Percentiles rank a stretch among this genome's conserved stretches.
Conservation (phyloP, 2,888 invertebrate species). For the Neoascia interrupta region DNA sequence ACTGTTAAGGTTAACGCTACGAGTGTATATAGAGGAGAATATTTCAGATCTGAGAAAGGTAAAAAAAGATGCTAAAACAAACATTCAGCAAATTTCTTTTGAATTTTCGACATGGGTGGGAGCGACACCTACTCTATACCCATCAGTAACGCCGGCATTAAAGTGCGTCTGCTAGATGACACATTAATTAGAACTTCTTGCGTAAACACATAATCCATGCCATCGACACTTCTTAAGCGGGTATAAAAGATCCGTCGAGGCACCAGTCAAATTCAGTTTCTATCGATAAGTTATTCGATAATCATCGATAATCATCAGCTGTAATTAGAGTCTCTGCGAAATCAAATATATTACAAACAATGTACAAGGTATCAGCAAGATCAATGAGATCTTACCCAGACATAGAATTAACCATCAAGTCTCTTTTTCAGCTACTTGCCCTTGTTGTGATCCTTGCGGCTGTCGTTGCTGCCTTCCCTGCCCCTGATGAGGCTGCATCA, state of each 20-base stretch:
- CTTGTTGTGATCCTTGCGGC: slow-evolving; percentile 37
- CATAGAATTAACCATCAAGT: not conserved
- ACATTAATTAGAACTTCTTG: too few relatives aligned
- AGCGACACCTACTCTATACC: too few relatives aligned
- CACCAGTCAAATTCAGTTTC: slow-evolving; percentile 41
- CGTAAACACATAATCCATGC: too few relatives aligned
- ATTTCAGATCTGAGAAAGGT: too few relatives aligned
- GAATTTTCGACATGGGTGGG: too few relatives aligned
- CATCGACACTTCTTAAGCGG: too few relatives aligned
- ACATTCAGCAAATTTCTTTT: too few relatives aligned
- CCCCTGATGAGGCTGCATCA: slow-evolving; percentile 9
- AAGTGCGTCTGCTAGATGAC: too few relatives aligned
- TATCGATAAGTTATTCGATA: slow-evolving; percentile 46
- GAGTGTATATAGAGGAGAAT: too few relatives aligned
- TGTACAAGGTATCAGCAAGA: slow-evolving; percentile 60
- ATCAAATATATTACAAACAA: slow-evolving; percentile 19
- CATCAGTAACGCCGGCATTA: too few relatives aligned
- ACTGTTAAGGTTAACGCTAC: too few relatives aligned
- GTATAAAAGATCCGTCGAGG: slow-evolving; percentile 48
- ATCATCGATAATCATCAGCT: slow-evolving; percentile 57
- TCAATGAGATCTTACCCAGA: not conserved
- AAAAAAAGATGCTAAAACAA: too few relatives aligned
- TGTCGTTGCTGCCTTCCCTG: slow-evolving; percentile 43
- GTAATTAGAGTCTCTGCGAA: slow-evolving; percentile 19
- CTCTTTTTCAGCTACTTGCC: not conserved